Evolutionary conservation across 2,113 vertebrate genomes (phyloP), one percentile per base, ranked within the genome.

Genomic region (Proterorhinus semilunaris): DNA sequence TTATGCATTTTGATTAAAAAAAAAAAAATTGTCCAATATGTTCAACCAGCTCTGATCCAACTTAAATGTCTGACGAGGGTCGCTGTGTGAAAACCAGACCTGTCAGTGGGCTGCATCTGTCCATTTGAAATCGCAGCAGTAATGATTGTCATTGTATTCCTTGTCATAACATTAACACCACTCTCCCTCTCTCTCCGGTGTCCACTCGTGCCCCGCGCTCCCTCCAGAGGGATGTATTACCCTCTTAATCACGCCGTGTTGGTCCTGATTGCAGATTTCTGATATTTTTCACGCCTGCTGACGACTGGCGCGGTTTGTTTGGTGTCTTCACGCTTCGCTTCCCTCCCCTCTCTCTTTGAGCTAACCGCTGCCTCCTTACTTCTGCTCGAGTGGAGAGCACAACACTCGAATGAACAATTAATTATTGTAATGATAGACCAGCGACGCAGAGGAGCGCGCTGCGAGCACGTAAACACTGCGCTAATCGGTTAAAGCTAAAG

Each of bases 361-460:
- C 83, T 89, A 87, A 90, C 84, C 80, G 77, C 84, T 84, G 85
- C 85, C 87, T 88, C 84, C 85, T 87, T 86, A 86, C 86, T 88
- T 88, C 85, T 84, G 79, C 85, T 82, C 71, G 87, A 92, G 85
- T 88, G 85, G 86, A 83, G 79, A 91, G 92, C 80, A 87, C 72
- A 66, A 83, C 88, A 90, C 92, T 92, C 83, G 84, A 88, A 84
- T 89, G 86, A 91, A 91, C 89, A 91, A 90, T 91, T 88, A 91
- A 91, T 91, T 91, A 91, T 89, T 91, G 76, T 90, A 90, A 91
- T 91, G 84, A 90, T 87, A 89, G 88, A 82, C 78, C 27, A 78
- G 76, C 68, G 57, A 58, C 65, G 83, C 75, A 65, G 2, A 49
- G 11, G 49, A 50, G 11, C 6, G 11, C 11, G 49, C 49, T 36